Evolutionary conservation across 1,140 invertebrate species (phyloP), one percentile per base, ranked within the genome.

Genomic region (Probaryconus sp.): DNA sequence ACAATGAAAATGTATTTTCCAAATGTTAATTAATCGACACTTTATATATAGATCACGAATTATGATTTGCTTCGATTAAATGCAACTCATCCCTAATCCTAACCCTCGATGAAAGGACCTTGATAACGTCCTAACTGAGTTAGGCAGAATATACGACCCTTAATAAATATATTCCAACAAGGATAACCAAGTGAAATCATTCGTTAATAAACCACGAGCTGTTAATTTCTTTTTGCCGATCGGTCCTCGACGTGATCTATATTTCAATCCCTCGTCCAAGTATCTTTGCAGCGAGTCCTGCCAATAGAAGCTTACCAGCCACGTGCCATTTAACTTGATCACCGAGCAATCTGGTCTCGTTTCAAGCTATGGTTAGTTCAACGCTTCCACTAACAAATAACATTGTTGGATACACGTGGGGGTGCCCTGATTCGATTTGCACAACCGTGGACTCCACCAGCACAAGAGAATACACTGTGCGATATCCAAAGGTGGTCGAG

Each of bases 241-340:
- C 33, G 11, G 30, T 30, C 14, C 33, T 13, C 11, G 33, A 35
- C 3, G 2, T 35, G 31, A 45, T 58, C 43, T 14, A 17, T 33
- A 63, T 3, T 42, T 48, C 21, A 10, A 63, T 63, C 28, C 38
- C 20, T 30, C 28, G 10, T n/a, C 35, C 16, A 28, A 18, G 64
- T 65, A 58, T 64, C 50, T 68, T 76, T 28, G 10, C 21, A 31
- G 20, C 7, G 47, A 43, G 55, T 65, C 40, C 63, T 58, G 42
- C 17, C 43, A 71, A 67, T 40, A 64, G 55, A 37, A 50, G 65
- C 67, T 83, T 79, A 78, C 78, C 77, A 71, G 76, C 79, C 87
- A 88, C 87, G 87, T 88, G 85, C 81, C 84, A 79, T 84, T 87
- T 88, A 88, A 88, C 87, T 87, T 86, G 85, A 88, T 88, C 87